Percentiles rank a stretch among this genome's conserved stretches.
phyloP scores from a whole-genome alignment of 2,797 vertebrate genomes.

The Apogon hyalosoma region DNA sequence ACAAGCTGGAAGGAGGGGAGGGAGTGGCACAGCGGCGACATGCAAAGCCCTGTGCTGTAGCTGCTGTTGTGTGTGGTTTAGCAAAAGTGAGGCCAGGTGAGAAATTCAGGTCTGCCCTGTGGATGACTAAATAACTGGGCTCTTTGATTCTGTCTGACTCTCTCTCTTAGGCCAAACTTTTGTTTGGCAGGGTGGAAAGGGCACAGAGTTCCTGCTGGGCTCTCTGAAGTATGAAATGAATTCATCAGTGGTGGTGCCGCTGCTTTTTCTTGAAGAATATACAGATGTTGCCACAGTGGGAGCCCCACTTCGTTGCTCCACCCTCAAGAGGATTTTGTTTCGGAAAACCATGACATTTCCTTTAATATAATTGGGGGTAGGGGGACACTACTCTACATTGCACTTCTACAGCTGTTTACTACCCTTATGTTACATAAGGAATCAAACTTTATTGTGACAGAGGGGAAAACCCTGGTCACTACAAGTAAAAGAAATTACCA shows the following conservation, averaged over 20 bases:
- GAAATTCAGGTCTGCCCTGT: slow-evolving; percentile 50
- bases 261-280: slow-evolving; percentile 67
- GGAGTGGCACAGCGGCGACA: slow-evolving; percentile 25
- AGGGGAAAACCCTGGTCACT: neutral
- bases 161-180: slow-evolving; percentile 43
- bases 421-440: slow-evolving; percentile 20
- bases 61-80: slow-evolving; percentile 37
- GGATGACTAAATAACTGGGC: slow-evolving; percentile 36
- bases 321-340: slow-evolving; percentile 52
- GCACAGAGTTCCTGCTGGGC: slow-evolving; percentile 55
- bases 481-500: too few species aligned
- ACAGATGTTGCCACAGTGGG: slow-evolving; percentile 73
- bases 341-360: slow-evolving; percentile 64
- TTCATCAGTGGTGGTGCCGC: slow-evolving; percentile 57
- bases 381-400: slow-evolving; percentile 42
- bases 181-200: slow-evolving; percentile 60
- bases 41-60: slow-evolving; percentile 19
- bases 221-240: slow-evolving; percentile 69
- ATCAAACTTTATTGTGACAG: slow-evolving; percentile 35
- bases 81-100: slow-evolving; percentile 55
- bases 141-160: slow-evolving; percentile 49
- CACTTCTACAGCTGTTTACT: slow-evolving; percentile 49
- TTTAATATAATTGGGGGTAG: slow-evolving; percentile 33
- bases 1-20: slow-evolving; percentile 19
- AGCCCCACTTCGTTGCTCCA: slow-evolving; percentile 52